Evolutionary conservation across 2,113 vertebrate genomes (phyloP).

Genomic region (Butastur rufipennis): DNA sequence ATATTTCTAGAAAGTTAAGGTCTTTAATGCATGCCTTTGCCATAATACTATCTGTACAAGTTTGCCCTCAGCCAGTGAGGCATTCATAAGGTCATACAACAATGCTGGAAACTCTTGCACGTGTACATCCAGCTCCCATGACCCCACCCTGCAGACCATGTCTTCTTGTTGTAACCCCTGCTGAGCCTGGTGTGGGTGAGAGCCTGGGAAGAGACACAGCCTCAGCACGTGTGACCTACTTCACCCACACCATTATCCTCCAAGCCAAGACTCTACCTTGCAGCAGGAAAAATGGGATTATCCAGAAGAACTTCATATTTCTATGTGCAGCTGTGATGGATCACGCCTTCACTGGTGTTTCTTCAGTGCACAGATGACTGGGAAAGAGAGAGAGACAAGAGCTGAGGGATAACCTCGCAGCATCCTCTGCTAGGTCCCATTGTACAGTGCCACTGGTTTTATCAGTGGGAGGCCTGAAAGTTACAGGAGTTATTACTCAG

Average conservation of each 20-base stretch:
- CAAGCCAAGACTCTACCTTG: constrained; percentile 29
- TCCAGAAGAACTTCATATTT: constrained; percentile 46
- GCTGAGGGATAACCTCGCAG: not conserved
- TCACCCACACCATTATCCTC: not conserved
- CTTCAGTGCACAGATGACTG: not conserved
- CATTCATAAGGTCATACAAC: rapidly evolving
- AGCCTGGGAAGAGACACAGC: not conserved
- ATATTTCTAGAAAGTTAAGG: not conserved
- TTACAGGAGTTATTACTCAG: not conserved
- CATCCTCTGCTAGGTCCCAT: not conserved
- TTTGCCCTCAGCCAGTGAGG: not conserved
- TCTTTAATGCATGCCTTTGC: not conserved
- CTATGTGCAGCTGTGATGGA: not conserved
- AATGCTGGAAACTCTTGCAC: not conserved
- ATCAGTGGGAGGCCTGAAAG: not conserved
- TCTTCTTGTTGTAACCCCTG: not conserved
- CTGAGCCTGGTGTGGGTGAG: not conserved
- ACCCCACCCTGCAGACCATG: not conserved
- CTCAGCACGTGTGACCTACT: not conserved
- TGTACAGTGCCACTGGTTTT: not conserved
- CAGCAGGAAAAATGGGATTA: constrained; percentile 37
- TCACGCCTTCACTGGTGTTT: not conserved
- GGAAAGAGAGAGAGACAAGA: not conserved
- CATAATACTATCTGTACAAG: not conserved
- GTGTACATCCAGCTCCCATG: rapidly evolving